phyloP scores from a whole-genome alignment of 2,888 invertebrate species.

The Cremastobaeus sp. region DNA sequence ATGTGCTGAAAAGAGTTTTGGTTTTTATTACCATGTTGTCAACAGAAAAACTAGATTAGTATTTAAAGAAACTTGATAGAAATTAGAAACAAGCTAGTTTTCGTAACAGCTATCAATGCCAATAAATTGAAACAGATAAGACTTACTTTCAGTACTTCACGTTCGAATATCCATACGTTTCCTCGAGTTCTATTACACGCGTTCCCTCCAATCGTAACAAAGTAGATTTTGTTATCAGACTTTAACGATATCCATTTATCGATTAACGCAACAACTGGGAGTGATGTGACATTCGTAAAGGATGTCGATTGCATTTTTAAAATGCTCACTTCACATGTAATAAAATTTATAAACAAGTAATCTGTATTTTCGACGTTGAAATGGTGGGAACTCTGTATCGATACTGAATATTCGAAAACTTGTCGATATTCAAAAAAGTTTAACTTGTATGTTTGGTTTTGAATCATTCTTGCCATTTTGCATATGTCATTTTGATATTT shows the following conservation, averaged over 20 bases:
- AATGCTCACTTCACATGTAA: constrained; percentile 78
- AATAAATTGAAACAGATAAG: not conserved
- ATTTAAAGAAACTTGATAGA: too few species aligned
- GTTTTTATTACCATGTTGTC: too few species aligned
- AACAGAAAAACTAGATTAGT: too few species aligned
- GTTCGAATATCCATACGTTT: constrained; percentile 78
- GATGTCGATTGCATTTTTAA: constrained; percentile 76
- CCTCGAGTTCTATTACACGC: constrained; percentile 72
- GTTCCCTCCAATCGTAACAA: constrained; percentile 72
- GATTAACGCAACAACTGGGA: constrained; percentile 79
- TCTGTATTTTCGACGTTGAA: constrained; percentile 70
- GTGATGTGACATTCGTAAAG: constrained; percentile 67
- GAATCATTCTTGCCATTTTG: not conserved
- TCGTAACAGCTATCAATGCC: too few species aligned
- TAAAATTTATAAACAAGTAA: constrained; percentile 77
- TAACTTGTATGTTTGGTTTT: constrained; percentile 10
- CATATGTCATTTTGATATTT: not conserved
- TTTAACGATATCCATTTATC: constrained; percentile 77
- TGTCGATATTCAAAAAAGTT: constrained; percentile 19
- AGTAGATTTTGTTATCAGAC: constrained; percentile 71
- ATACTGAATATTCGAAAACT: not conserved
- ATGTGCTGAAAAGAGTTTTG: constrained; percentile 66
- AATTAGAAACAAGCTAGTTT: too few species aligned
- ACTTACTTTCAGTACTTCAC: constrained; percentile 51
- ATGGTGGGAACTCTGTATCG: constrained; percentile 64